phyloP scores from a whole-genome alignment of 2,113 vertebrate genomes.

The Gracilinanus agilis region DNA sequence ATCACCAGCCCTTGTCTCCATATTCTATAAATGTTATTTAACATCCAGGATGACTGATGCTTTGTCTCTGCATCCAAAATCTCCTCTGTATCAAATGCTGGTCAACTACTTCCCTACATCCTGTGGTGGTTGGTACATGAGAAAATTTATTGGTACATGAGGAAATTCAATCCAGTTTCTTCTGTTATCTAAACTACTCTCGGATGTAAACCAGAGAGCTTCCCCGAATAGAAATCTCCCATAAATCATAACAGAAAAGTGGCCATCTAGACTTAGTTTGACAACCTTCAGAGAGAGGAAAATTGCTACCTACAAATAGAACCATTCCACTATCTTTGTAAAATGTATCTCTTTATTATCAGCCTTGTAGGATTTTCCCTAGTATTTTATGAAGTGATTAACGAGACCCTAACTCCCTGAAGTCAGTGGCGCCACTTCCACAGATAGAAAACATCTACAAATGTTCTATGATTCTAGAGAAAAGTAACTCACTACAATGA shows the following conservation, averaged over 20 bases:
- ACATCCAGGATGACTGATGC: background rate
- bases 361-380: background rate
- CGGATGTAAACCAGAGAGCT: background rate
- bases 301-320: background rate
- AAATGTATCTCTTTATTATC: background rate
- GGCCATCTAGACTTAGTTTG: background rate
- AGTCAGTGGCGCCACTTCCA: background rate
- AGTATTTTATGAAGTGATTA: background rate
- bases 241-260: background rate
- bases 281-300: background rate
- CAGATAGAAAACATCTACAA: background rate
- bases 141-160: background rate
- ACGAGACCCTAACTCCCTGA: background rate
- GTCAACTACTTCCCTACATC: background rate
- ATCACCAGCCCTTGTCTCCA: background rate
- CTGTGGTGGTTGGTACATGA: background rate
- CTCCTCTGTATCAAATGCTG: background rate
- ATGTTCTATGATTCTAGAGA: background rate
- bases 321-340: background rate
- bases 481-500: background rate
- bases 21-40: background rate
- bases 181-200: background rate
- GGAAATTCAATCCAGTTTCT: background rate
- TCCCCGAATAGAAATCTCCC: background rate
- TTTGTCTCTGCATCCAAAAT: background rate